These are phyloP conservation scores for Aproaerema taeniolella DNA, from an alignment of 2,888 invertebrate genomes.

Conservation along the genomic window DNA sequence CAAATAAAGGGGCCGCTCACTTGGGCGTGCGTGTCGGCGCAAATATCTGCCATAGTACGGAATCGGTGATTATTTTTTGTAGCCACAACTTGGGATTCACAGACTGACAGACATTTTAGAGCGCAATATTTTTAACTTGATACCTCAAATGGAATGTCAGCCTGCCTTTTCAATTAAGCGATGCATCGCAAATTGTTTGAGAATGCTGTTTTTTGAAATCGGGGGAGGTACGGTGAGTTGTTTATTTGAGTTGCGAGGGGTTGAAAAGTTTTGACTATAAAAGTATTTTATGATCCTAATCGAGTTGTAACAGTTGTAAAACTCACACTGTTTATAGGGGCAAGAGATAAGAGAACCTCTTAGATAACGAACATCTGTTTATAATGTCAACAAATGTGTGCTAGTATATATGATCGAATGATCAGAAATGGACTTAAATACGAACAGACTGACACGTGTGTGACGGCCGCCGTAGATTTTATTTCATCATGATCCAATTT, in stretches of 20 bases:
- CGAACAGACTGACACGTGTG: neutral
- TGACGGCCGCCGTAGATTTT: slow-evolving; percentile 41
- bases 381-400: too few relatives aligned
- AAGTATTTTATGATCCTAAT: slow-evolving; percentile 7
- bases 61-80: slow-evolving; percentile 74
- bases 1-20: slow-evolving; percentile 77
- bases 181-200: slow-evolving; percentile 20
- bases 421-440: too few relatives aligned
- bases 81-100: slow-evolving; percentile 65
- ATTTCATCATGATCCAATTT: slow-evolving; percentile 62
- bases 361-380: too few relatives aligned
- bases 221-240: too few relatives aligned
- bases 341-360: too few relatives aligned
- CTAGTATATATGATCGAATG: too few relatives aligned
- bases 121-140: slow-evolving; percentile 48
- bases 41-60: slow-evolving; percentile 76
- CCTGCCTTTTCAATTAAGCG: slow-evolving; percentile 46
- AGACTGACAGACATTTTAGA: slow-evolving; percentile 64
- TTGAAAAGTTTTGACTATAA: too few relatives aligned
- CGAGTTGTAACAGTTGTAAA: too few relatives aligned
- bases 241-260: too few relatives aligned
- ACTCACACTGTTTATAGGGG: too few relatives aligned
- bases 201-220: too few relatives aligned
- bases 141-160: slow-evolving; percentile 43
- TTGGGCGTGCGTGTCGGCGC: slow-evolving; percentile 76